phyloP scores from a whole-genome alignment of 2,888 invertebrate genomes.

The Amblyjoppa proteus region DNA sequence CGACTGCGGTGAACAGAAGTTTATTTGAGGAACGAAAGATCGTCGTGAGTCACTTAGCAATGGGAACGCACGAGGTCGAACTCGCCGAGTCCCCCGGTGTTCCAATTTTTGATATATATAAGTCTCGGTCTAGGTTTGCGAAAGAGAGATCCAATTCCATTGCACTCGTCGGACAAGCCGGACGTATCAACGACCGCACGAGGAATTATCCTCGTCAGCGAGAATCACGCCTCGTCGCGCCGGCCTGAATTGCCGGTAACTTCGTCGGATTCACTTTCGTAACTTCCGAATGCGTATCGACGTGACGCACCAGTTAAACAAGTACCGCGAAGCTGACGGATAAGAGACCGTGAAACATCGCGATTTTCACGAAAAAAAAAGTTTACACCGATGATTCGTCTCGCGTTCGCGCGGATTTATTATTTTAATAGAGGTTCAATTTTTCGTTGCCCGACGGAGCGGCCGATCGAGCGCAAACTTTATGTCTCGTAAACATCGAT shows the following conservation, averaged over 20 bases:
- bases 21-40: conserved; percentile 55
- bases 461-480: background rate
- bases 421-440: background rate
- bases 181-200: conserved; percentile 32
- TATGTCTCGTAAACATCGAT: background rate
- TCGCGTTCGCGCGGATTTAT: background rate
- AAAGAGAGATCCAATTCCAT: conserved; percentile 4
- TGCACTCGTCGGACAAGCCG: background rate
- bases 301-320: background rate
- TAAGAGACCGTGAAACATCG: background rate
- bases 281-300: conserved; percentile 16
- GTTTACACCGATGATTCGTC: background rate
- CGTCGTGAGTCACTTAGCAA: conserved; percentile 63
- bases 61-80: conserved; percentile 43
- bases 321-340: background rate
- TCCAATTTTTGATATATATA: conserved; percentile 32
- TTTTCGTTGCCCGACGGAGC: background rate
- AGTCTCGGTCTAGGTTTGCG: conserved; percentile 17
- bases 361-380: background rate
- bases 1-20: conserved; percentile 40
- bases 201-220: conserved; percentile 35
- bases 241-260: background rate
- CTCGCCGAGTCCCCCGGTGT: conserved; percentile 46
- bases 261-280: conserved; percentile 29
- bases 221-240: conserved; percentile 33